Percentiles rank a stretch among this genome's conserved stretches.
These are phyloP conservation scores for Plodia interpunctella DNA, from an alignment of 1,140 invertebrate genomes.

Conservation along the genomic window DNA sequence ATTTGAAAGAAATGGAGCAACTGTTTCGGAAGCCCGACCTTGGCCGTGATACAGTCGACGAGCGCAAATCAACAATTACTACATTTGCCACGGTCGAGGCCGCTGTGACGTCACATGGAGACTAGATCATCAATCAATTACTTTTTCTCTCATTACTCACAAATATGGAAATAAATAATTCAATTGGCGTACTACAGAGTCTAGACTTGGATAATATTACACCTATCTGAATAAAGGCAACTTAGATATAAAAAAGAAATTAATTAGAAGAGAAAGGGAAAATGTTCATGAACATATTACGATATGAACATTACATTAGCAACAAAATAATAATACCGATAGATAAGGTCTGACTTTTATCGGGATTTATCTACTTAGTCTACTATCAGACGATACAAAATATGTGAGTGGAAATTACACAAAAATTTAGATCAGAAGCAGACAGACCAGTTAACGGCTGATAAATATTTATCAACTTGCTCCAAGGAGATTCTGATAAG, in stretches of 20 bases:
- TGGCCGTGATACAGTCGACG: conserved; percentile 60
- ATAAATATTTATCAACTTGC: conserved; percentile 7
- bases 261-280: no score
- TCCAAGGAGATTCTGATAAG: conserved; percentile 5
- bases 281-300: no score
- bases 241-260: no score
- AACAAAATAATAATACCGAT: neutral
- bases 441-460: neutral
- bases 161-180: no score
- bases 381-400: conserved; percentile 1
- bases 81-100: conserved; percentile 54
- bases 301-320: neutral
- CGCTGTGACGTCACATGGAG: conserved; percentile 17
- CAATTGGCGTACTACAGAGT: no score
- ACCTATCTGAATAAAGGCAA: no score
- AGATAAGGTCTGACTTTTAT: neutral
- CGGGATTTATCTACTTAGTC: neutral
- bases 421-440: neutral
- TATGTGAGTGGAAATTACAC: neutral
- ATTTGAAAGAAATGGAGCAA: conserved; percentile 31
- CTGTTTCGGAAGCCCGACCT: conserved; percentile 48
- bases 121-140: neutral
- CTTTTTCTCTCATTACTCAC: neutral
- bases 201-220: no score
- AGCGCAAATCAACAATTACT: conserved; percentile 57